Conservation (phyloP, 1,140 invertebrate species). For the Pteromalus puparum region DNA sequence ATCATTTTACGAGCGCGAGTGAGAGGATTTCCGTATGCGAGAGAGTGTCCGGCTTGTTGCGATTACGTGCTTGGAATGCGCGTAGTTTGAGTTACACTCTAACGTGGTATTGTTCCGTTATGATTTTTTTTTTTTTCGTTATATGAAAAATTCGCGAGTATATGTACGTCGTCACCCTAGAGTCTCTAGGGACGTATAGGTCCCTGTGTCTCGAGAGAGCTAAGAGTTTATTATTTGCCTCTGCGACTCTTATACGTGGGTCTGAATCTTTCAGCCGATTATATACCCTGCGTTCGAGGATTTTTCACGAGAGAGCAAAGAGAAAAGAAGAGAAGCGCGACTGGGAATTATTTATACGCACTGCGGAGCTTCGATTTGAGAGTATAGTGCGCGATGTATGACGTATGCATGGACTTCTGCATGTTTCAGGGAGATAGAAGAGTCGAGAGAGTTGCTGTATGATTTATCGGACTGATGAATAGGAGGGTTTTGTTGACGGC, state of each 20-base stretch:
- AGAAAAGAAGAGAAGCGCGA: background rate
- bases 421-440: background rate
- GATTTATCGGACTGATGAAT: background rate
- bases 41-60: background rate
- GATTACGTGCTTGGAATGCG: constrained; percentile 6
- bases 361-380: background rate
- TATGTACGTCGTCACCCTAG: background rate
- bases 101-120: too few species aligned
- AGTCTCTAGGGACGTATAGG: background rate
- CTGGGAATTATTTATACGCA: constrained; percentile 29
- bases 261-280: constrained; percentile 32
- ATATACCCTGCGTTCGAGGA: background rate
- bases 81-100: background rate
- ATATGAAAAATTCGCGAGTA: too few species aligned
- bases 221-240: constrained; percentile 33
- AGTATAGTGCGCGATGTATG: background rate
- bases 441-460: background rate
- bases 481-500: too few species aligned
- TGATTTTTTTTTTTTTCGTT: too few species aligned
- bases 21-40: background rate
- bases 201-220: background rate
- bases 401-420: background rate
- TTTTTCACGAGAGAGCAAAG: background rate
- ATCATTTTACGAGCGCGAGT: constrained; percentile 7
- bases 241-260: background rate